phyloP scores from a whole-genome alignment of 1,140 invertebrate genomes.

The Ericerus pela region DNA sequence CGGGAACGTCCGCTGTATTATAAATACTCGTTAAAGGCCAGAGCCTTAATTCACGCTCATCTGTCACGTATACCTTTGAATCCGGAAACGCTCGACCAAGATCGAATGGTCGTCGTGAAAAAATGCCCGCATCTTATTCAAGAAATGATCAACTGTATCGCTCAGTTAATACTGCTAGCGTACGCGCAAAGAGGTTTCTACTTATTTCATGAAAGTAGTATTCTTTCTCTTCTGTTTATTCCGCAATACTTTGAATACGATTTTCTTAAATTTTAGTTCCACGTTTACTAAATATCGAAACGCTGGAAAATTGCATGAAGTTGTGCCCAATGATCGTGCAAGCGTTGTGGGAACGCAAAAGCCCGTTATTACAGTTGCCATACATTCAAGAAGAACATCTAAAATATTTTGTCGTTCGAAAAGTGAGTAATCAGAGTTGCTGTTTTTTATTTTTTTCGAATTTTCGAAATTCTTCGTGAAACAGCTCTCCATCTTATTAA shows the following conservation, averaged over 20 bases:
- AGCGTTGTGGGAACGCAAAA: slow-evolving; percentile 87
- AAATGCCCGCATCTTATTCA: slow-evolving; percentile 93
- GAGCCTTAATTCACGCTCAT: slow-evolving; percentile 88
- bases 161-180: slow-evolving; percentile 81
- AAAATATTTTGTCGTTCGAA: slow-evolving; percentile 76
- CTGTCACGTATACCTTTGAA: slow-evolving; percentile 67
- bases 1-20: slow-evolving; percentile 84
- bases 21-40: slow-evolving; percentile 91
- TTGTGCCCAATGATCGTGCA: slow-evolving; percentile 92
- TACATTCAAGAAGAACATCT: slow-evolving; percentile 88
- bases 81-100: slow-evolving; percentile 64
- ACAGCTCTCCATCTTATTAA: too few relatives aligned
- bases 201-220: background rate
- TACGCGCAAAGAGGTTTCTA: slow-evolving; percentile 72
- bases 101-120: slow-evolving; percentile 73
- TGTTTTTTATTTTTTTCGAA: too few relatives aligned
- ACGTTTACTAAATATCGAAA: slow-evolving; percentile 75
- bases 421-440: too few relatives aligned
- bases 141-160: slow-evolving; percentile 92
- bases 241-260: background rate
- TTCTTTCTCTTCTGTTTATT: background rate
- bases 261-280: slow-evolving; percentile 40
- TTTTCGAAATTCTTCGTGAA: too few relatives aligned
- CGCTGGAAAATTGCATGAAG: slow-evolving; percentile 96
- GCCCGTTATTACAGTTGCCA: slow-evolving; percentile 84